Evolutionary conservation across 2,113 vertebrate species (phyloP).

Genomic region (Edolisoma coerulescens): DNA sequence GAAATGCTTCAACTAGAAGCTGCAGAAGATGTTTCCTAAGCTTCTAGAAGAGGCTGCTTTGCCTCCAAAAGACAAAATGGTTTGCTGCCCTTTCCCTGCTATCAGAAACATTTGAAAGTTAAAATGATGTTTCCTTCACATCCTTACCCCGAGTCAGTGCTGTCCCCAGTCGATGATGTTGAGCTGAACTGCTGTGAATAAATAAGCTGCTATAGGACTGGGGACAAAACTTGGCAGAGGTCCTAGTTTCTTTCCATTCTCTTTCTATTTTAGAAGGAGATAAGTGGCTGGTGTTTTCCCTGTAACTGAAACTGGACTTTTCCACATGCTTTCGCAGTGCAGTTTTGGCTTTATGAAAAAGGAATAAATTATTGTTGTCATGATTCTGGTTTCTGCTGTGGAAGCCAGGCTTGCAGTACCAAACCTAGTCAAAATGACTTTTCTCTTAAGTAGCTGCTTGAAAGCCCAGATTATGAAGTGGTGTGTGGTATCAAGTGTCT

Average conservation of each 20-base stretch:
- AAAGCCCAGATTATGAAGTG: neutral
- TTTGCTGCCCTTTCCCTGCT: neutral
- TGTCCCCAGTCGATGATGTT: fast-evolving
- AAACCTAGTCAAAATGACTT: neutral
- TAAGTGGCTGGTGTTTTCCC: neutral
- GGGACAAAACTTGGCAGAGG: neutral
- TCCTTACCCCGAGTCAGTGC: neutral
- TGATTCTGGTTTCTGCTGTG: neutral
- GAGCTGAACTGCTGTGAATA: neutral
- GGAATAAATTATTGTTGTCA: neutral
- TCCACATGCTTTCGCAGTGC: neutral
- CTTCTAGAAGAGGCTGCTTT: neutral
- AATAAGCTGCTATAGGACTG: neutral
- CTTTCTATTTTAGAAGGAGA: neutral
- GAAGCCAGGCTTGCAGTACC: neutral
- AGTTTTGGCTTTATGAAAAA: neutral
- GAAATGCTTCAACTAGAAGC: neutral
- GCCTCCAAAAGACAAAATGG: neutral
- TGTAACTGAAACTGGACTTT: neutral
- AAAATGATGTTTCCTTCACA: neutral
- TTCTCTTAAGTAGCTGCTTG: neutral
- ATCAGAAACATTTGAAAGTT: neutral
- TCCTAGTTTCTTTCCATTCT: neutral
- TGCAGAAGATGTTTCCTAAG: neutral
- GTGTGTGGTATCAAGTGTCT: neutral